These are phyloP conservation scores for Brachyopa scutellaris DNA, from an alignment of 2,888 invertebrate genomes.

Conservation along the genomic window DNA sequence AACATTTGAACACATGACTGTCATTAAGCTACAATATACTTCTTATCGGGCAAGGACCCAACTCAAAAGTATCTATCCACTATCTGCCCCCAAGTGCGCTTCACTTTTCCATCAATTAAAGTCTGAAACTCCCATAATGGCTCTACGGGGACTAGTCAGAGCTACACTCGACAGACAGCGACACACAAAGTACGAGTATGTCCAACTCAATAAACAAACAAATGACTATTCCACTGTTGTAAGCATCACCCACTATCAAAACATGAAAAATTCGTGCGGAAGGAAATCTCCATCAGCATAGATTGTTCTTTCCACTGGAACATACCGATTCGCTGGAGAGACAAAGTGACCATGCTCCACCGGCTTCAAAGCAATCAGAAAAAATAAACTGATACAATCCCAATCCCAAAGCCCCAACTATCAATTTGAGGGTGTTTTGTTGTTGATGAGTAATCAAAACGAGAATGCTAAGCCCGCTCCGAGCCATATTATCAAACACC, in stretches of 20 bases:
- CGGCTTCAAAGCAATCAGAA: neutral
- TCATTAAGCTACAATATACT: too few species aligned
- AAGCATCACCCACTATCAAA: neutral
- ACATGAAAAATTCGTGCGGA: conserved; percentile 2
- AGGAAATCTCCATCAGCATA: conserved; percentile 26
- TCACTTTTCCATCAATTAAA: conserved; percentile 5
- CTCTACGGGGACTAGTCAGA: conserved; percentile 1
- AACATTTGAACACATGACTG: too few species aligned
- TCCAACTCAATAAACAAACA: neutral
- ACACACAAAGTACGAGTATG: too few species aligned
- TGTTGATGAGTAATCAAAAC: conserved; percentile 33
- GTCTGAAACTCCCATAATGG: neutral
- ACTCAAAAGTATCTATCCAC: too few species aligned
- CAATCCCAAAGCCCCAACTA: conserved; percentile 1
- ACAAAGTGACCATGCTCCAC: conserved; percentile 6
- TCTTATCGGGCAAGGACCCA: neutral
- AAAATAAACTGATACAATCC: neutral
- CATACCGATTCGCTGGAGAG: conserved; percentile 1
- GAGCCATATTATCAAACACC: conserved; percentile 40
- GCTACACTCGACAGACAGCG: conserved; percentile 1
- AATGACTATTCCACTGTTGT: conserved; percentile 7
- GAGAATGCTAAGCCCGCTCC: conserved; percentile 22
- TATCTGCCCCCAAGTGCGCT: neutral
- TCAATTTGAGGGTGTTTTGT: neutral
- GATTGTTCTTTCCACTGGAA: conserved; percentile 49